A percentile compares a stretch with the other conserved stretches of the same genome.
These are phyloP conservation scores for Halyomorpha halys DNA, from an alignment of 1,140 invertebrate genomes.

Conservation along the genomic window DNA sequence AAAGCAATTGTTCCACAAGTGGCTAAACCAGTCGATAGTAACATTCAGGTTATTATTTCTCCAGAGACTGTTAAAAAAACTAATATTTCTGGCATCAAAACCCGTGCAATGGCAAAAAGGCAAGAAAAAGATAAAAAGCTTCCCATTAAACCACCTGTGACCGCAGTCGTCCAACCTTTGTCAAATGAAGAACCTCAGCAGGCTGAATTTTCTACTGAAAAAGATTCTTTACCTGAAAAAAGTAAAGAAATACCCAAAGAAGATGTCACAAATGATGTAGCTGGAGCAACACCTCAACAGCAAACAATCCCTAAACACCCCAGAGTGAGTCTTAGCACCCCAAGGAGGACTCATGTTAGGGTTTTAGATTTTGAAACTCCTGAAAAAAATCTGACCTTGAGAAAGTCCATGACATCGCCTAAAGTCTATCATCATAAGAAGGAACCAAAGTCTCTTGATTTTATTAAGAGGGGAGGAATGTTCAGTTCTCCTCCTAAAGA, in stretches of 20 bases:
- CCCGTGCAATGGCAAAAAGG: background rate
- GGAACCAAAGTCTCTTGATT: background rate
- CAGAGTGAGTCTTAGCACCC: constrained; percentile 20
- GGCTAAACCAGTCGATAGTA: background rate
- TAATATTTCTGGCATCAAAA: background rate
- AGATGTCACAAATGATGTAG: background rate
- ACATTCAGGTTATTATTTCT: background rate
- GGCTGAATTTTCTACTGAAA: too few species aligned
- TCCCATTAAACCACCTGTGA: too few species aligned
- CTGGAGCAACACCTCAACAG: constrained; percentile 14
- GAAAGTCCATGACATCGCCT: constrained; percentile 19
- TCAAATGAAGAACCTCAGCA: too few species aligned
- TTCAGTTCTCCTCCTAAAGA: constrained; percentile 18
- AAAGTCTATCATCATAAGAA: constrained; percentile 14
- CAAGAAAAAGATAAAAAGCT: background rate
- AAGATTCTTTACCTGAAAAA: background rate
- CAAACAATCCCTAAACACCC: background rate
- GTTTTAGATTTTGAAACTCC: constrained; percentile 24
- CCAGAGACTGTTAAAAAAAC: background rate
- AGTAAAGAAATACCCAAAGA: background rate
- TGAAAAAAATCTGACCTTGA: constrained; percentile 5
- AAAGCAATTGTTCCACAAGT: constrained; percentile 4
- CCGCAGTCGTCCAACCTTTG: too few species aligned
- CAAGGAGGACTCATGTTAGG: constrained; percentile 21
- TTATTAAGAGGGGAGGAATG: constrained; percentile 2